Conservation (phyloP, 2,888 invertebrate species). For the Ypsolopha sequella region DNA sequence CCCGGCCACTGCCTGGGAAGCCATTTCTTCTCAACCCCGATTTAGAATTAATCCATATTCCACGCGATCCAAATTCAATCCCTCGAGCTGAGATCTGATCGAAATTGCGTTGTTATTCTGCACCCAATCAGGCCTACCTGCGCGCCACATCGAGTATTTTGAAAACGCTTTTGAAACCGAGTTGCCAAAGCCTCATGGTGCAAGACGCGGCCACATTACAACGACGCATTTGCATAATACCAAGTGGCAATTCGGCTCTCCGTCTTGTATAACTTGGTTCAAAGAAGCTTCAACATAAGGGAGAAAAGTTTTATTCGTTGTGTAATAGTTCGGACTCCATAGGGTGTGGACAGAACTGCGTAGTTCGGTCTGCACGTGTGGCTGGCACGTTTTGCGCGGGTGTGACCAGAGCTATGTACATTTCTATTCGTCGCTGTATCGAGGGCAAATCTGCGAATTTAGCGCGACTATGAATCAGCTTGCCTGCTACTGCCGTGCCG, state of each 20-base stretch:
- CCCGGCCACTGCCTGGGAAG: slow-evolving; percentile 48
- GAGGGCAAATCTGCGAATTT: slow-evolving; percentile 8
- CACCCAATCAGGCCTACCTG: slow-evolving; percentile 25
- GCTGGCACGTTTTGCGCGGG: slow-evolving; percentile 7
- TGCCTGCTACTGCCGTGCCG: slow-evolving; percentile 23
- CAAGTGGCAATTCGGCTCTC: slow-evolving; percentile 42
- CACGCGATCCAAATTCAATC: slow-evolving; percentile 20
- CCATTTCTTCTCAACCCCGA: slow-evolving; percentile 26
- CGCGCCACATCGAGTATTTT: slow-evolving; percentile 46
- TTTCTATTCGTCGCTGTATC: background rate
- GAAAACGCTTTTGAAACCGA: slow-evolving; percentile 62
- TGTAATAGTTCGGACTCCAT: slow-evolving; percentile 22
- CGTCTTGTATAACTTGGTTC: slow-evolving; percentile 38
- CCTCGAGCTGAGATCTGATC: background rate
- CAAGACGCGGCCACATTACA: slow-evolving; percentile 56
- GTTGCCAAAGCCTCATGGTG: slow-evolving; percentile 62
- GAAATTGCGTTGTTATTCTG: slow-evolving; percentile 8
- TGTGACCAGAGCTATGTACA: background rate
- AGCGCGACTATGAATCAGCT: slow-evolving; percentile 52
- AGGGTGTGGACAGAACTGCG: slow-evolving; percentile 24
- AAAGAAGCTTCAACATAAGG: slow-evolving; percentile 14
- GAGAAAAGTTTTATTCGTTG: slow-evolving; percentile 27
- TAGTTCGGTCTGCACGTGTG: slow-evolving; percentile 36
- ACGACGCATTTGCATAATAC: slow-evolving; percentile 61
- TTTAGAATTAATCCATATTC: slow-evolving; percentile 15